Evolutionary conservation across 2,113 vertebrate species (phyloP).

Genomic region (Eulacestoma nigropectus): DNA sequence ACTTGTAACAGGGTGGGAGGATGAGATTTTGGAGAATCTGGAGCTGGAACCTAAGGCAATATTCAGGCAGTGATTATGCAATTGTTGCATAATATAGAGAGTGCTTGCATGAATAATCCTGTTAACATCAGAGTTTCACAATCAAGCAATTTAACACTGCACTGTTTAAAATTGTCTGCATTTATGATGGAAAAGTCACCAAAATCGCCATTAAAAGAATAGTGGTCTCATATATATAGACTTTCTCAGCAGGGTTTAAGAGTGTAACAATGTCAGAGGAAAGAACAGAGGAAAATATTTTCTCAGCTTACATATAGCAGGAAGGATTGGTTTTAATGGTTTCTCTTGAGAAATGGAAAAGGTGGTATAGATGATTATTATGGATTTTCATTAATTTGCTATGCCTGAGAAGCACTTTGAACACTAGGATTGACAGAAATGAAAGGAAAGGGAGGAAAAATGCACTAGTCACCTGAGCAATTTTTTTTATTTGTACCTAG

Average conservation of each 20-base stretch:
- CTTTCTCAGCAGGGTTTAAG: background rate
- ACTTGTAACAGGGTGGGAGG: background rate
- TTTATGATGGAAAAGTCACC: background rate
- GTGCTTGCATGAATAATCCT: conserved; percentile 16
- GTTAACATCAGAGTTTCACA: conserved; percentile 15
- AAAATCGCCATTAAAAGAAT: background rate
- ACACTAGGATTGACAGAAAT: background rate
- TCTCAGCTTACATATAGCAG: background rate
- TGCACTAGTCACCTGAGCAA: background rate
- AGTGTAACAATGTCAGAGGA: background rate
- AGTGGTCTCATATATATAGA: background rate
- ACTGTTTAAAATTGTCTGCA: background rate
- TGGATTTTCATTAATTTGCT: background rate
- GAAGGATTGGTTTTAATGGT: background rate
- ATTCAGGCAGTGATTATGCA: conserved; percentile 15
- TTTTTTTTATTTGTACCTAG: background rate
- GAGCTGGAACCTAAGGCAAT: conserved; percentile 23
- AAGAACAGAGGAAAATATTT: background rate
- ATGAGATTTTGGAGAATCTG: background rate
- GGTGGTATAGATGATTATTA: background rate
- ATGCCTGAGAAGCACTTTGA: background rate
- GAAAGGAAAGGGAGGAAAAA: background rate
- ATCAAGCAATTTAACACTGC: background rate
- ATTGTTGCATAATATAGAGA: background rate
- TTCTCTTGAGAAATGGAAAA: background rate